These are phyloP conservation scores for Ispidina lecontei DNA, from an alignment of 2,797 vertebrate species.

Conservation along the genomic window DNA sequence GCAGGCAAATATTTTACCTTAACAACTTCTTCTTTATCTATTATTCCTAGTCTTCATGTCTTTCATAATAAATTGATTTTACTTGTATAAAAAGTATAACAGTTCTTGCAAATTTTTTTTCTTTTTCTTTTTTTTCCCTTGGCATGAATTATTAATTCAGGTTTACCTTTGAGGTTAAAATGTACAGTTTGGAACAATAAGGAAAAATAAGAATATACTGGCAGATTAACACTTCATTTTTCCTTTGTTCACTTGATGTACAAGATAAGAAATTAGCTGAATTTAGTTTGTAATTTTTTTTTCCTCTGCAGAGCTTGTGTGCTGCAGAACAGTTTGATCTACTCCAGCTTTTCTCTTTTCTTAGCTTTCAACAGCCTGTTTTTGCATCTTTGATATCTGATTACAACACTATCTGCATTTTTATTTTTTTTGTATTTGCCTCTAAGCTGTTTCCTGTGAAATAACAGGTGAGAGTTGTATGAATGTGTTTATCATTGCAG, in stretches of 20 bases:
- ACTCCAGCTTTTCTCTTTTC: not conserved
- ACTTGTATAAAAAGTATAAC: not conserved
- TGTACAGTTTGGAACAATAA: not conserved
- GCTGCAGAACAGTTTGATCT: not conserved
- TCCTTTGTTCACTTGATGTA: not conserved
- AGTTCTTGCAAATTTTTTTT: not conserved
- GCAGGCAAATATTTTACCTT: not conserved
- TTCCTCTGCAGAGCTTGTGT: not conserved
- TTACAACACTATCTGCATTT: not conserved
- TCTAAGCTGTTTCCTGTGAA: not conserved
- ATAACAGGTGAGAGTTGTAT: not conserved
- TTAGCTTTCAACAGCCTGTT: not conserved
- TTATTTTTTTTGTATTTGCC: not conserved
- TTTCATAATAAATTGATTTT: constrained; percentile 11
- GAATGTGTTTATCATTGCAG: not conserved
- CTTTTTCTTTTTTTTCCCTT: not conserved
- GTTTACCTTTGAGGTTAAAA: not conserved
- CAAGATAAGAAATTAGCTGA: not conserved
- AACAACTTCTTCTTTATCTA: not conserved
- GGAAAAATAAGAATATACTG: not conserved
- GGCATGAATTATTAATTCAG: not conserved
- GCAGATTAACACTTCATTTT: not conserved
- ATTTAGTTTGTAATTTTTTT: not conserved
- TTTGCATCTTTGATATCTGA: not conserved
- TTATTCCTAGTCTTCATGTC: not conserved